Conservation (phyloP, 2,113 vertebrate species). For the Sprattus sprattus region DNA sequence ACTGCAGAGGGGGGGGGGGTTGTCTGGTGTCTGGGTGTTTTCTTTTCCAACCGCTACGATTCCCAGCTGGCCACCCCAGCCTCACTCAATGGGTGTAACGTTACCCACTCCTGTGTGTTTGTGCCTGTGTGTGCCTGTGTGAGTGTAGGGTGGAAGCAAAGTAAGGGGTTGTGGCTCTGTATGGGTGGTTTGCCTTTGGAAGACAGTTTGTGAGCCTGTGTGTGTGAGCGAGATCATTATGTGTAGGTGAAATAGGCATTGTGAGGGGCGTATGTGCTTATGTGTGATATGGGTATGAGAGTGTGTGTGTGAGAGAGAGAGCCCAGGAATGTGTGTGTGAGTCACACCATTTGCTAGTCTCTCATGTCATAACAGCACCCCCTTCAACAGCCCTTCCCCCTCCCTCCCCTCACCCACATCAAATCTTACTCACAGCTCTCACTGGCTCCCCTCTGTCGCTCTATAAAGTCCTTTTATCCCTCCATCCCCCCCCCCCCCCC, state of each 20-base stretch:
- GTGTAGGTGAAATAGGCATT: not conserved
- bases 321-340: not conserved
- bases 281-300: not conserved
- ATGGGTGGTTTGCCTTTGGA: not conserved
- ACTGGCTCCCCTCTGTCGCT: not conserved
- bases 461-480: not conserved
- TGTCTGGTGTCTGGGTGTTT: constrained; percentile 4
- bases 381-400: not conserved
- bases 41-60: not conserved
- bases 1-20: not conserved
- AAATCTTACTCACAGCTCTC: not conserved
- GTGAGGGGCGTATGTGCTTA: not conserved
- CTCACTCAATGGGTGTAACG: not conserved
- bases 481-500: not conserved
- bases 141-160: not conserved
- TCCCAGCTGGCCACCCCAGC: not conserved
- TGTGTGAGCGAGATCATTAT: not conserved
- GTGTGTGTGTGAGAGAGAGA: not conserved
- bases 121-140: not conserved
- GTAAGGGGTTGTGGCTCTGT: not conserved
- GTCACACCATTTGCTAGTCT: not conserved
- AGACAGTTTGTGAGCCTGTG: not conserved
- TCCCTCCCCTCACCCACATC: not conserved
- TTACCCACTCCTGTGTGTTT: not conserved
- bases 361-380: not conserved